Percentiles rank a stretch among this genome's conserved stretches.
These are phyloP conservation scores for Semaprochilodus insignis DNA, from an alignment of 2,797 vertebrate species.

Conservation along the genomic window DNA sequence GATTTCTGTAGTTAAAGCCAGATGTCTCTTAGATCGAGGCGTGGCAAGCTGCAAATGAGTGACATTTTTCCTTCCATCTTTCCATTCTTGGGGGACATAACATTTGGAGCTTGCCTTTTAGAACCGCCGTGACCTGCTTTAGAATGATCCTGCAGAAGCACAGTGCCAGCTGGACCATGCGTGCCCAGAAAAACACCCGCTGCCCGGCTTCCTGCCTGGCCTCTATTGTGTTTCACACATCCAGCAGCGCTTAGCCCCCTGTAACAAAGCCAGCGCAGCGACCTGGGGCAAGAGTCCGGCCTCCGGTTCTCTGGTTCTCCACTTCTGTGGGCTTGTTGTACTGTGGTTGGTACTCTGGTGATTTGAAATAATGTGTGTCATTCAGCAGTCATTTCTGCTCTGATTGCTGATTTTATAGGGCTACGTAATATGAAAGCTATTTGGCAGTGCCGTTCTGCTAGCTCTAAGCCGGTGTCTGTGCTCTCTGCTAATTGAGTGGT, in stretches of 20 bases:
- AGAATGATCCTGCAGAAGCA: constrained; percentile 40
- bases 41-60: constrained; percentile 22
- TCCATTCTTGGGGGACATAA: constrained; percentile 30
- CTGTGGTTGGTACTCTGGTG: not conserved
- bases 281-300: not conserved
- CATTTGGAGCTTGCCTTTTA: constrained; percentile 43
- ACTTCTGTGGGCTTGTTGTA: not conserved
- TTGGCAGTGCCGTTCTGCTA: not conserved
- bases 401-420: not conserved
- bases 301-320: not conserved
- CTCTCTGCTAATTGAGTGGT: constrained; percentile 6
- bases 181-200: not conserved
- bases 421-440: not conserved
- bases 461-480: constrained; percentile 18
- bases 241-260: not conserved
- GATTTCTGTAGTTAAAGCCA: not conserved
- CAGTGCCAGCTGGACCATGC: constrained; percentile 31
- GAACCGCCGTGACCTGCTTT: constrained; percentile 52
- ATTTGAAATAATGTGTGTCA: not conserved
- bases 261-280: not conserved
- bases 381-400: constrained; percentile 8
- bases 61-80: constrained; percentile 39
- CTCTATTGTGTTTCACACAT: not conserved
- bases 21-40: not conserved
- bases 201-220: not conserved